These are phyloP conservation scores for Mongoloraphidia duomilia DNA, from an alignment of 2,888 invertebrate species.

Conservation along the genomic window DNA sequence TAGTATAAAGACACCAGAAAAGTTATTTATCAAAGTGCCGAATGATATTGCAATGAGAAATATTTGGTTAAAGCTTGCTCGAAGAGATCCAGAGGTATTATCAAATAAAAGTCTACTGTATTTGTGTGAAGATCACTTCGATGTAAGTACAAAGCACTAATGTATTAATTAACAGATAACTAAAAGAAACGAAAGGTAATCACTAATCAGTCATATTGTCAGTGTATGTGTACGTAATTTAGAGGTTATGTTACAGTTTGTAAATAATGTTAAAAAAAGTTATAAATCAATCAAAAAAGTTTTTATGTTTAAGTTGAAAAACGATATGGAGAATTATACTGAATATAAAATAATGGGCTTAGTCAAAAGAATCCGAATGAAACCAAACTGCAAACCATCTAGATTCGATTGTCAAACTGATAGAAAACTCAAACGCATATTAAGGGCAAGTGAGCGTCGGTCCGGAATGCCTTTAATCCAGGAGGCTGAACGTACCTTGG, in stretches of 20 bases:
- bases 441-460: too few relatives aligned
- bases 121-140: conserved; percentile 7
- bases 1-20: conserved; percentile 2
- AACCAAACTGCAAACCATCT: conserved; percentile 3
- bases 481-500: too few relatives aligned
- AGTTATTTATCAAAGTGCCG: conserved; percentile 1
- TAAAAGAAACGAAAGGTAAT: too few relatives aligned
- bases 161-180: too few relatives aligned
- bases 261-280: too few relatives aligned
- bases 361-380: conserved; percentile 5
- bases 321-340: conserved; percentile 7
- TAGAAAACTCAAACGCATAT: not conserved
- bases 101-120: not conserved
- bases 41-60: not conserved
- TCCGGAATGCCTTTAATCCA: too few relatives aligned
- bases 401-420: conserved; percentile 1
- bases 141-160: not conserved
- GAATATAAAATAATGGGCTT: conserved; percentile 7
- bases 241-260: too few relatives aligned
- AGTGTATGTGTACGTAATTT: too few relatives aligned
- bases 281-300: not conserved
- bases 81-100: conserved; percentile 1
- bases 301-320: conserved; percentile 5
- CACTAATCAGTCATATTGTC: too few relatives aligned
- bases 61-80: conserved; percentile 1